Evolutionary conservation across 1,140 invertebrate species (phyloP).

Genomic region (Spodoptera litura): DNA sequence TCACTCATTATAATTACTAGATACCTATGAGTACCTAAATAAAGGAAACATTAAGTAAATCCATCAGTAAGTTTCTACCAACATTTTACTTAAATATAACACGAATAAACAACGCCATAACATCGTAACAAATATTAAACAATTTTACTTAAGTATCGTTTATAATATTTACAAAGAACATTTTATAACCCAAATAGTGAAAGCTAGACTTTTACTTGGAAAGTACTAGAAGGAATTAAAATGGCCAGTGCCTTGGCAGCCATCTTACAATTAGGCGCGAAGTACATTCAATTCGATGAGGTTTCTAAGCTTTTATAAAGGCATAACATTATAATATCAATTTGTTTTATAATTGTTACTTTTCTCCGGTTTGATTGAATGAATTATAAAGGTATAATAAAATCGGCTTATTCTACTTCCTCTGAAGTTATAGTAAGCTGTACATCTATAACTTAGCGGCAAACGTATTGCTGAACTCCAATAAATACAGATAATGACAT

Average conservation of each 20-base stretch:
- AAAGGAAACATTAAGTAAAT: too few relatives aligned
- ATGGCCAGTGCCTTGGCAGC: constrained; percentile 10
- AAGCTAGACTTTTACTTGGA: constrained; percentile 42
- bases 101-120: not conserved
- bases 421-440: not conserved
- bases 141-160: not conserved
- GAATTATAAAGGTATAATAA: not conserved
- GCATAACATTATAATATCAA: constrained; percentile 19
- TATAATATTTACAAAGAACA: constrained; percentile 11
- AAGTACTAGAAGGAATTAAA: constrained; percentile 37
- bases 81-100: constrained; percentile 12
- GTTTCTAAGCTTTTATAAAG: constrained; percentile 25
- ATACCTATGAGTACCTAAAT: too few relatives aligned
- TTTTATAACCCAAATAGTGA: constrained; percentile 28
- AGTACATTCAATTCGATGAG: constrained; percentile 2
- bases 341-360: constrained; percentile 24
- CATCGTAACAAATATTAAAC: not conserved
- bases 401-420: too few relatives aligned
- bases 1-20: too few relatives aligned
- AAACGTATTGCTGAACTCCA: too few relatives aligned
- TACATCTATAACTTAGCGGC: too few relatives aligned
- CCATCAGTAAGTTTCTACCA: too few relatives aligned
- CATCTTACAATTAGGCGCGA: constrained; percentile 28
- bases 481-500: too few relatives aligned
- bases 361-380: constrained; percentile 9